phyloP scores from a whole-genome alignment of 2,888 invertebrate species.

The Tanypteryx hageni region DNA sequence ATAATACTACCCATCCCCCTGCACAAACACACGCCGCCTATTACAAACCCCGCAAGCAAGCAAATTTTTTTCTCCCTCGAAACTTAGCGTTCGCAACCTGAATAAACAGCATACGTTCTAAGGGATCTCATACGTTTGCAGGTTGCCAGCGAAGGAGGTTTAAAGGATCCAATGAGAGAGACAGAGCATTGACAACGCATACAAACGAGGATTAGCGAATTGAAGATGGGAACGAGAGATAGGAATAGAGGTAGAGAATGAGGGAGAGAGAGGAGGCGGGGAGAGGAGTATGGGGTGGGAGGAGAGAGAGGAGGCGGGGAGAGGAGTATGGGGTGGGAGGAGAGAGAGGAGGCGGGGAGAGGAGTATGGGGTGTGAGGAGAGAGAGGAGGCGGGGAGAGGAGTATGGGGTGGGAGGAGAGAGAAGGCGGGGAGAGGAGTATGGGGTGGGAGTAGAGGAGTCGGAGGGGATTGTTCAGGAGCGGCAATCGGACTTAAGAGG shows the following conservation, averaged over 20 bases:
- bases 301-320: not conserved
- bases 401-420: not conserved
- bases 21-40: too few species aligned
- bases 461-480: not conserved
- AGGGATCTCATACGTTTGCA: not conserved
- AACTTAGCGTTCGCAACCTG: too few species aligned
- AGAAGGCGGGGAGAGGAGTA: not conserved
- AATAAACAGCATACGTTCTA: too few species aligned
- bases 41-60: too few species aligned
- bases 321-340: not conserved
- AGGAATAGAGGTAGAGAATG: slow-evolving; percentile 22
- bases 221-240: slow-evolving; percentile 37
- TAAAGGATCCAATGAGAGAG: not conserved
- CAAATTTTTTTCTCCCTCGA: too few species aligned
- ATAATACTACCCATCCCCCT: too few species aligned
- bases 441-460: too few species aligned
- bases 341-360: not conserved
- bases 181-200: not conserved
- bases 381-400: not conserved
- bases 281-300: not conserved
- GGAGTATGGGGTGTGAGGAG: not conserved
- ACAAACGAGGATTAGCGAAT: slow-evolving; percentile 39
- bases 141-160: not conserved
- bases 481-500: not conserved
- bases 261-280: not conserved